Evolutionary conservation across 2,797 vertebrate genomes (phyloP), one percentile per base, ranked within the genome.

Genomic region (Gymnothorax reevesii): DNA sequence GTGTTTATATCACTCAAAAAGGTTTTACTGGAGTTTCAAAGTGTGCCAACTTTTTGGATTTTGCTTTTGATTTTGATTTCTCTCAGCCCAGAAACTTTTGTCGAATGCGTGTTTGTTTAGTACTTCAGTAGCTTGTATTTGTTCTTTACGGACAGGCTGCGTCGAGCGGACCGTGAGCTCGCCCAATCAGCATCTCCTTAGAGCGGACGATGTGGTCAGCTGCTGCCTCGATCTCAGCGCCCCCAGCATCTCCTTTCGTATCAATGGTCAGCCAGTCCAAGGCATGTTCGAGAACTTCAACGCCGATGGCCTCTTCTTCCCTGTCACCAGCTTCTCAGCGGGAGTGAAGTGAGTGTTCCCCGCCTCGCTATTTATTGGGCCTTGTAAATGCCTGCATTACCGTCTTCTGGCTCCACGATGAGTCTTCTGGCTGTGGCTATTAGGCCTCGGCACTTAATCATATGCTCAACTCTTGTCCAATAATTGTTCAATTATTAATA

Each of bases 271-370:
- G 84, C 98, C 98, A 0, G 98, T 99, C 77, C 98, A 99, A 95
- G 98, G 98, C 86, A 99, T 99, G 98, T 99, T 99, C 88, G 98
- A 99, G 94, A 99, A 99, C 94, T 99, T 99, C 95, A 99, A 98
- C 94, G 96, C 96, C 0, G 98, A 99, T 15, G 97, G 98, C 10
- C 97, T 99, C 89, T 99, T 99, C 94, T 99, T 98, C 89, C 98
- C 98, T 0, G 97, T 98, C 85, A 97, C 97, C 87, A 99, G 98
- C 94, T 98, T 99, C 92, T 98, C 98, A 82, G 97, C 98, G 3
- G 98, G 98, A 92, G 96, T 99, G 94, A 99, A 98, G 98, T 99
- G 89, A 97, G 98, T 95, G 84, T 86, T 77, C 33, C 8, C 71
- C 52, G 77, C 49, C 49, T 22, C 3, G 15, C 1, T 13, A 1